These are phyloP conservation scores for Philereme vetulata DNA, from an alignment of 2,888 invertebrate species.

Conservation along the genomic window DNA sequence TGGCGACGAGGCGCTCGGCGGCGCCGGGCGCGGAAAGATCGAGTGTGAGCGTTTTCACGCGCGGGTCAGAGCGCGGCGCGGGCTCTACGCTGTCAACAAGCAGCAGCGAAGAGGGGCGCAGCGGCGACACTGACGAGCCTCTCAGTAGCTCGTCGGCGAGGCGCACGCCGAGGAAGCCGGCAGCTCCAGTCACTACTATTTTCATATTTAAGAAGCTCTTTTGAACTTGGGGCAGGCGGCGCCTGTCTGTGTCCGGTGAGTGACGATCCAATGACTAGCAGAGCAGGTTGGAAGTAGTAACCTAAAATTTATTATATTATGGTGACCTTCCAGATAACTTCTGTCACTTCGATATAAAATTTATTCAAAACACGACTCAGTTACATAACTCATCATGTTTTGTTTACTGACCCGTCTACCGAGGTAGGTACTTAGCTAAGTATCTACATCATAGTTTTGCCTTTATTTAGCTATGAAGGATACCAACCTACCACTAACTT, in stretches of 20 bases:
- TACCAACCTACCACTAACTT: too few species aligned
- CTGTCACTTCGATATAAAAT: not conserved
- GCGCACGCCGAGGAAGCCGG: slow-evolving; percentile 60
- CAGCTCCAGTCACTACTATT: slow-evolving; percentile 66
- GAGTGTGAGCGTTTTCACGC: slow-evolving; percentile 26
- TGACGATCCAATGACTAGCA: not conserved
- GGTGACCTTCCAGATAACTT: slow-evolving; percentile 4
- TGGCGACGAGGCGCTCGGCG: slow-evolving; percentile 48
- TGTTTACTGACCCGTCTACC: too few species aligned
- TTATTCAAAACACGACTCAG: too few species aligned
- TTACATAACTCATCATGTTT: too few species aligned
- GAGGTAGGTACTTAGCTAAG: too few species aligned
- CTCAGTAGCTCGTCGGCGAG: slow-evolving; percentile 53
- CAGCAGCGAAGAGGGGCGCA: slow-evolving; percentile 48
- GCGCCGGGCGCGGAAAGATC: slow-evolving; percentile 43
- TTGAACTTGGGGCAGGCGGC: not conserved
- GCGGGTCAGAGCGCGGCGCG: slow-evolving; percentile 27
- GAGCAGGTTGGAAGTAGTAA: not conserved
- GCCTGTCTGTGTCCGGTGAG: not conserved
- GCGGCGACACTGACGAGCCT: slow-evolving; percentile 35
- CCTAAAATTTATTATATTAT: not conserved
- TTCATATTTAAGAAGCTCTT: slow-evolving; percentile 46
- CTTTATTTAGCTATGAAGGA: too few species aligned
- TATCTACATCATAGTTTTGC: too few species aligned
- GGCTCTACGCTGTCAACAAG: slow-evolving; percentile 47